A percentile compares a stretch with the other conserved stretches of the same genome.
phyloP scores from a whole-genome alignment of 2,888 invertebrate genomes.

The Xestia rhomboidea region DNA sequence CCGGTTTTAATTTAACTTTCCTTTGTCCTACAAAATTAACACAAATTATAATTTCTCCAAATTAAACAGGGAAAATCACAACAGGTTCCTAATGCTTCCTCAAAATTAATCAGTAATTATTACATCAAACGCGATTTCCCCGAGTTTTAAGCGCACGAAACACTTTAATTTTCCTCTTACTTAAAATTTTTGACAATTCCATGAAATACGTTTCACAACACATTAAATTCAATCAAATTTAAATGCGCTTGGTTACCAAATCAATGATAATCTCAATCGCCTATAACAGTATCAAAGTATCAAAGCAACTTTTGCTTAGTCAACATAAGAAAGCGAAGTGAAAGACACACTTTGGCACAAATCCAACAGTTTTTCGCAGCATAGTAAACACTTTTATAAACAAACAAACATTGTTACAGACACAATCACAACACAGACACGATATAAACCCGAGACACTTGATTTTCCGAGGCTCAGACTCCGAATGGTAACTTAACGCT shows the following conservation, averaged over 20 bases:
- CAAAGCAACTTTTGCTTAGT: conserved; percentile 11
- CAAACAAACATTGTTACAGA: conserved; percentile 38
- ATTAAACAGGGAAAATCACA: not conserved
- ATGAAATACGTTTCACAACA: not conserved
- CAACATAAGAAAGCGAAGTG: conserved; percentile 19
- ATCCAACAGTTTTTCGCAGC: conserved; percentile 18
- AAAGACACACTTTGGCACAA: conserved; percentile 43
- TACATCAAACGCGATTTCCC: conserved; percentile 9
- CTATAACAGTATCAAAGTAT: not conserved
- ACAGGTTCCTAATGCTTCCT: not conserved
- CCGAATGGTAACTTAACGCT: conserved; percentile 73
- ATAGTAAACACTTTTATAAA: conserved; percentile 44
- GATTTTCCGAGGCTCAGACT: conserved; percentile 73
- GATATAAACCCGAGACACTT: conserved; percentile 63
- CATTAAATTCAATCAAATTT: not conserved
- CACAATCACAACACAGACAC: conserved; percentile 42
- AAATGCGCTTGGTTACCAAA: not conserved
- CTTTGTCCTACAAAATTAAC: not conserved
- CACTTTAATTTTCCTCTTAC: not conserved
- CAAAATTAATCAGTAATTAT: not conserved
- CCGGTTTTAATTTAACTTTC: no score
- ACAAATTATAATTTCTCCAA: not conserved
- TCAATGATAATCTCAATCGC: not conserved
- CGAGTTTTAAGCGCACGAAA: not conserved
- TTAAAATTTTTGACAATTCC: not conserved